Conservation (phyloP, 2,113 vertebrate genomes). For the Notechis scutatus region DNA sequence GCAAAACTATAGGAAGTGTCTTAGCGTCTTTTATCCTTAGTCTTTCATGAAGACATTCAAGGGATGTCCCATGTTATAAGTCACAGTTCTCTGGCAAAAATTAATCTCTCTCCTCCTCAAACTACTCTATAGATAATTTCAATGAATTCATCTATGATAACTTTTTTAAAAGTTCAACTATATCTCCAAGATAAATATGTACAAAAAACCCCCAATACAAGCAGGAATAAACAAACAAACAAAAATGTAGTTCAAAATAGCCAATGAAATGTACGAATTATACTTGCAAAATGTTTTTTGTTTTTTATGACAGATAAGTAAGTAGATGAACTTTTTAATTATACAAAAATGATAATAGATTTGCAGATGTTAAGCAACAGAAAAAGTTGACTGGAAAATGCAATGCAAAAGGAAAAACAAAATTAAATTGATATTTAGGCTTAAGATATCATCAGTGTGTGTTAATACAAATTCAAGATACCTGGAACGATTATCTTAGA, state of each 20-base stretch:
- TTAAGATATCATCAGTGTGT: conserved; percentile 26
- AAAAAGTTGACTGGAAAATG: background rate
- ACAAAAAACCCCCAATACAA: background rate
- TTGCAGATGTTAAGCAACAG: background rate
- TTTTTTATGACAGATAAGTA: background rate
- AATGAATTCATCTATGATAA: background rate
- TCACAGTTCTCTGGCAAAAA: background rate
- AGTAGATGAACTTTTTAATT: conserved; percentile 14
- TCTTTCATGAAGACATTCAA: background rate
- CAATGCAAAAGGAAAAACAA: conserved; percentile 3
- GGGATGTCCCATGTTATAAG: background rate
- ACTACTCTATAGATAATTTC: background rate
- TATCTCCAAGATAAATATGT: background rate
- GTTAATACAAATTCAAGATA: fast-evolving
- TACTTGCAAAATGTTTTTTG: conserved; percentile 3
- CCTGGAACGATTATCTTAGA: background rate
- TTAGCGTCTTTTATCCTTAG: background rate
- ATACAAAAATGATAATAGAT: background rate
- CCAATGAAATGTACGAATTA: background rate
- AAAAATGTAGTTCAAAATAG: background rate
- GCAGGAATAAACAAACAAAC: background rate
- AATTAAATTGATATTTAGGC: background rate
- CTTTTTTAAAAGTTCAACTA: background rate
- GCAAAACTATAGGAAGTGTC: background rate
- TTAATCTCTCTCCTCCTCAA: background rate